Percentiles rank a stretch among this genome's conserved stretches.
Conservation (phyloP, 2,113 vertebrate species). For the Canis aureus region DNA sequence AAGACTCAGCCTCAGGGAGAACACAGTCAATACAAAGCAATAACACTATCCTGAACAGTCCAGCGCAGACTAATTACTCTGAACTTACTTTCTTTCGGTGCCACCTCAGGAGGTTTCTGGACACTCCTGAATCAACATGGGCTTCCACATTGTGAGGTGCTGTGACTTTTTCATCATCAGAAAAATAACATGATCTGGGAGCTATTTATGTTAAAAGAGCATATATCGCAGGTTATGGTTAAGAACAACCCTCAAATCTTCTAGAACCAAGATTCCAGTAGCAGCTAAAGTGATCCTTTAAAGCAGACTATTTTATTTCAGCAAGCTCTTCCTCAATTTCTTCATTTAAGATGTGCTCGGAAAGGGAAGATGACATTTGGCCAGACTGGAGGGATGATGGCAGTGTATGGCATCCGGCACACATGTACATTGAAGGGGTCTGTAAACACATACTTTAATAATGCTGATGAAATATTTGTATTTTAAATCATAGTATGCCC, state of each 20-base stretch:
- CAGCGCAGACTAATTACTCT: neutral
- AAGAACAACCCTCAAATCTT: neutral
- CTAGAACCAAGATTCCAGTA: neutral
- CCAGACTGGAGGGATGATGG: neutral
- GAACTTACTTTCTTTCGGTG: neutral
- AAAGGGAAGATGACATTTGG: neutral
- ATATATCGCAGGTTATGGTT: no score
- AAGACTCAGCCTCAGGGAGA: neutral
- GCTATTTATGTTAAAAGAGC: neutral
- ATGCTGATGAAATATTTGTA: neutral
- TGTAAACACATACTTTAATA: neutral
- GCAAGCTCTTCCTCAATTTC: neutral
- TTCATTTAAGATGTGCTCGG: constrained; percentile 12
- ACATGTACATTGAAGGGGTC: fast-evolving
- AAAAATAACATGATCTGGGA: neutral
- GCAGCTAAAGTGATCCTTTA: neutral
- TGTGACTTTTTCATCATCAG: neutral
- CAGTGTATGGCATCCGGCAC: no score
- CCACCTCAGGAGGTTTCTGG: neutral
- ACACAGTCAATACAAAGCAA: neutral
- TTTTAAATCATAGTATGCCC: neutral
- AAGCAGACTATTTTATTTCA: neutral
- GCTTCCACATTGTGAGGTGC: neutral
- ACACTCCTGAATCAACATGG: neutral
- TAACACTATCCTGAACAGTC: neutral